phyloP scores from a whole-genome alignment of 2,888 invertebrate species.

The Tetramorium bicarinatum region DNA sequence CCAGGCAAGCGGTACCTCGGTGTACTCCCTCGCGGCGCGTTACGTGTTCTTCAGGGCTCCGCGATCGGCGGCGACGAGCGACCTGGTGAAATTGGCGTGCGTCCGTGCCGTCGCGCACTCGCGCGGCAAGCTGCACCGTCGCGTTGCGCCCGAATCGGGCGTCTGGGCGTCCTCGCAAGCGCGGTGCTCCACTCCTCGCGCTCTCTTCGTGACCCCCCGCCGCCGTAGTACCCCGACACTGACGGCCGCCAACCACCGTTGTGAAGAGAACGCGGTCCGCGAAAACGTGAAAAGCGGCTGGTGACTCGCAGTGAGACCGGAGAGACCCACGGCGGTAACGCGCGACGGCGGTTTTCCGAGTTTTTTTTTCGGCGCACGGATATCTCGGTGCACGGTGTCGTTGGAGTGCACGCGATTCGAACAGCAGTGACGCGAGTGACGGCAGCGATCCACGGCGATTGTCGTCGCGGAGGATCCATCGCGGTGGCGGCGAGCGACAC shows the following conservation, averaged over 20 bases:
- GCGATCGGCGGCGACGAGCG: conserved; percentile 53
- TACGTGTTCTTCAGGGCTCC: conserved; percentile 74
- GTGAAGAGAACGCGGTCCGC: not conserved
- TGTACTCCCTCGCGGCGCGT: conserved; percentile 69
- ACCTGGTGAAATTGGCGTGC: conserved; percentile 46
- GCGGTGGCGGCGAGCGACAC: conserved; percentile 7
- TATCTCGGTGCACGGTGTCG: not conserved
- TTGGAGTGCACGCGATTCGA: not conserved
- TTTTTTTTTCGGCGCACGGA: not conserved
- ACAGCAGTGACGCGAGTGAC: conserved; percentile 57
- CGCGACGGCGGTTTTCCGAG: not conserved
- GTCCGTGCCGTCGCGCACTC: not conserved
- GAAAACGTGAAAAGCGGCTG: not conserved
- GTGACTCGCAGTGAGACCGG: not conserved
- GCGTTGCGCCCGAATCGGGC: conserved; percentile 49
- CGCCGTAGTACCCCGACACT: not conserved
- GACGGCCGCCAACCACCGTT: not conserved
- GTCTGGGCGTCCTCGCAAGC: not conserved
- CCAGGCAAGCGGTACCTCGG: conserved; percentile 79
- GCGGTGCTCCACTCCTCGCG: conserved; percentile 5
- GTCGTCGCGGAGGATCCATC: not conserved
- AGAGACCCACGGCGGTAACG: not conserved
- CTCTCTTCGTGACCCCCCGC: conserved; percentile 3
- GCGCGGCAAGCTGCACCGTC: conserved; percentile 28
- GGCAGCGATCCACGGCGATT: conserved; percentile 34